Percentiles rank a stretch among this genome's conserved stretches.
These are phyloP conservation scores for Phalacrocorax brasilianus DNA, from an alignment of 2,113 vertebrate species.

Conservation along the genomic window DNA sequence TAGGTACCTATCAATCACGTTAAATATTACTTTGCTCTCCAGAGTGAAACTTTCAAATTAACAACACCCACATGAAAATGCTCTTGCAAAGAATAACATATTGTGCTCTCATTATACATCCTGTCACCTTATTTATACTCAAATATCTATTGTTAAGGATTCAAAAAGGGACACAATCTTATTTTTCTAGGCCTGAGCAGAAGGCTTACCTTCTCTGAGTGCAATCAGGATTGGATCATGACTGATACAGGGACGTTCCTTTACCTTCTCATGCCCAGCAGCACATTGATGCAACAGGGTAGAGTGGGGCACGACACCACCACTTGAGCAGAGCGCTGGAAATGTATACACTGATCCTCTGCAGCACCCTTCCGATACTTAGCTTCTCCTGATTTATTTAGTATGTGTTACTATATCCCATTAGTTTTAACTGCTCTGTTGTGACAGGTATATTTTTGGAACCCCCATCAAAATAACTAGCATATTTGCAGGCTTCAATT, in stretches of 20 bases:
- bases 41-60: not conserved
- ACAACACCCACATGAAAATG: not conserved
- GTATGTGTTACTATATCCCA: not conserved
- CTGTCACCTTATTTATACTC: not conserved
- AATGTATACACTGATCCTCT: not conserved
- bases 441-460: not conserved
- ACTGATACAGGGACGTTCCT: not conserved
- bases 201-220: not conserved
- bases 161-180: not conserved
- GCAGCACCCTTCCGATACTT: not conserved
- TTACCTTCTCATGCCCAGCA: not conserved
- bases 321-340: not conserved
- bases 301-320: not conserved
- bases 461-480: not conserved
- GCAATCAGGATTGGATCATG: not conserved
- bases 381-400: not conserved
- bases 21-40: not conserved
- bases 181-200: not conserved
- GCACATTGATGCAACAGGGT: fast-evolving
- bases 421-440: not conserved
- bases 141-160: not conserved
- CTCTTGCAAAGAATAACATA: not conserved
- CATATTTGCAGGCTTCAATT: not conserved
- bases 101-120: not conserved
- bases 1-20: not conserved